Conservation (phyloP, 2,888 invertebrate genomes). For the Ochlodes sylvanus region DNA sequence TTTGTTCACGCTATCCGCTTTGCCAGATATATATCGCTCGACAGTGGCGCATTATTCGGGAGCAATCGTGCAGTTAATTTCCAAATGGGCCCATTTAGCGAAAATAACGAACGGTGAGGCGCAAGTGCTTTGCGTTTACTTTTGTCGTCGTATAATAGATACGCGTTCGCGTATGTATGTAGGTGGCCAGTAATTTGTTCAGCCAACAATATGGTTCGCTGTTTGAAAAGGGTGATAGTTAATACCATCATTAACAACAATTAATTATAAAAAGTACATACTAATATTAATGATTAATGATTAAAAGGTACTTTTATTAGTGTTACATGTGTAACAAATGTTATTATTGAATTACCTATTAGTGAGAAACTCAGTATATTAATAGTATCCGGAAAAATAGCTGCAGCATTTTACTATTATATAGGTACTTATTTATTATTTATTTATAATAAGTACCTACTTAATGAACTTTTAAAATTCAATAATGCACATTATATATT, state of each 20-base stretch:
- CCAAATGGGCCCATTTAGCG: slow-evolving; percentile 77
- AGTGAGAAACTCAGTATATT: no score
- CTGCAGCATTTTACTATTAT: background rate
- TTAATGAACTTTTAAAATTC: no score
- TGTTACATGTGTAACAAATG: no score
- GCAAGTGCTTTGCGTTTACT: slow-evolving; percentile 55
- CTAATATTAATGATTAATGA: no score
- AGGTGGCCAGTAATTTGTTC: slow-evolving; percentile 53
- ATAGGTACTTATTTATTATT: background rate
- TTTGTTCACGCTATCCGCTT: slow-evolving; percentile 53
- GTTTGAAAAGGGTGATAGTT: background rate
- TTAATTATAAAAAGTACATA: no score
- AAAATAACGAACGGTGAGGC: slow-evolving; percentile 69
- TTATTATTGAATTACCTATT: no score
- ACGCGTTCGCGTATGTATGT: slow-evolving; percentile 52
- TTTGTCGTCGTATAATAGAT: slow-evolving; percentile 58
- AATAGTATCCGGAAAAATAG: no score
- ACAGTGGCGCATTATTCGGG: slow-evolving; percentile 68
- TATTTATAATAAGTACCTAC: no score
- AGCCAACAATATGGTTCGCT: slow-evolving; percentile 46
- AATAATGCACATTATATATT: background rate
- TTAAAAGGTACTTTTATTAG: no score
- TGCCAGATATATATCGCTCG: slow-evolving; percentile 60
- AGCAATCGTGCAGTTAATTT: slow-evolving; percentile 81
- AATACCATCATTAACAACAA: no score